Evolutionary conservation across 2,888 invertebrate genomes (phyloP).

Genomic region (Drosophila anomalata): DNA sequence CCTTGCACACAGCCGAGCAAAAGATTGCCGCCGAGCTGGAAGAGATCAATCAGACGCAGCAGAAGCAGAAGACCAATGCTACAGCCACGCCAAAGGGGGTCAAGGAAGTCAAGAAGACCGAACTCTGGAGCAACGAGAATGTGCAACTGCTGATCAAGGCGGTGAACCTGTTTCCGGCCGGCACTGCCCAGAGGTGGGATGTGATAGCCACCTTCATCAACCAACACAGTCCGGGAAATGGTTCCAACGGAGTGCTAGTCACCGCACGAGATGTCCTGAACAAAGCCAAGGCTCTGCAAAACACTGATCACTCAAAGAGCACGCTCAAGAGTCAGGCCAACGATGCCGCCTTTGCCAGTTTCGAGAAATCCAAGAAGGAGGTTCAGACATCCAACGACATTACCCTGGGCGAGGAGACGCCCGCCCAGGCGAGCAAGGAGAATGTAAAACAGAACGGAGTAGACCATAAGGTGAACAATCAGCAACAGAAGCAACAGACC

Average conservation of each 20-base stretch:
- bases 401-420: constrained; percentile 87
- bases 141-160: constrained; percentile 97
- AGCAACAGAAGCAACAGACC: constrained; percentile 34
- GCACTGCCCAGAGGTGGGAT: constrained; percentile 96
- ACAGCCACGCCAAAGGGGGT: constrained; percentile 80
- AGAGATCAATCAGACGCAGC: constrained; percentile 83
- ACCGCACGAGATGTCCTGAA: constrained; percentile 96
- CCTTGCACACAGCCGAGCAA: constrained; percentile 89
- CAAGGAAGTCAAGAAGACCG: constrained; percentile 81
- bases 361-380: constrained; percentile 92
- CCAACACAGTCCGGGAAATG: constrained; percentile 87
- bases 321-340: constrained; percentile 94
- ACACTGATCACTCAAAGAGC: constrained; percentile 93
- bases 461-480: constrained; percentile 46
- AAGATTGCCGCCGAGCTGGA: constrained; percentile 91
- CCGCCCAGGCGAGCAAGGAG: constrained; percentile 54
- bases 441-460: constrained; percentile 70
- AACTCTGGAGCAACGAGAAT: constrained; percentile 92
- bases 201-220: constrained; percentile 98
- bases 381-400: constrained; percentile 86
- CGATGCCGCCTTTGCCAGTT: constrained; percentile 95
- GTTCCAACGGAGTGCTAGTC: constrained; percentile 85
- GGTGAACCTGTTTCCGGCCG: constrained; percentile 98
- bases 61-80: constrained; percentile 66
- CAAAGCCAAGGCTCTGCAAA: constrained; percentile 97